Conservation (phyloP, 2,113 vertebrate species). For the Mormyrus lacerda region DNA sequence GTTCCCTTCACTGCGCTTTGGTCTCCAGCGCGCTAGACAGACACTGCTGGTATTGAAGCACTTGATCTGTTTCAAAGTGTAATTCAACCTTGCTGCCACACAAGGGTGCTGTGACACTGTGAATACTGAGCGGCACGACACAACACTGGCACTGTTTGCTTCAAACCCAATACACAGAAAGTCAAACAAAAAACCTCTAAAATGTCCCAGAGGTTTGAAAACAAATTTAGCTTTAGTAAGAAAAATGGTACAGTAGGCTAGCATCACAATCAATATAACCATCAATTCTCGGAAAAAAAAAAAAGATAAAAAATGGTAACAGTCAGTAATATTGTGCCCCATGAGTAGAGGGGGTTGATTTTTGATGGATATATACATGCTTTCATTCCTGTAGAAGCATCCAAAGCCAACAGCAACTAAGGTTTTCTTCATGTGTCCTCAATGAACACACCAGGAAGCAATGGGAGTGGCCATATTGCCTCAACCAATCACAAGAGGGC, state of each 20-base stretch:
- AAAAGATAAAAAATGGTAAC: not conserved
- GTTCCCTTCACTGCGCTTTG: not conserved
- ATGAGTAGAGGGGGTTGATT: not conserved
- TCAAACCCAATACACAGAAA: not conserved
- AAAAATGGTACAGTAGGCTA: not conserved
- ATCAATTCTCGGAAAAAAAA: not conserved
- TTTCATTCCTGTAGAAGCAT: not conserved
- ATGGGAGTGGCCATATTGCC: not conserved
- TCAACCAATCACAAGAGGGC: not conserved
- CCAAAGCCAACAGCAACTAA: not conserved
- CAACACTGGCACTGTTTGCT: not conserved
- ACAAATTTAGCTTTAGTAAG: not conserved
- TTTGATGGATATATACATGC: not conserved
- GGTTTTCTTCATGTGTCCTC: not conserved
- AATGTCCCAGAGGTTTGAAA: not conserved
- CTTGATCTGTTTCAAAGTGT: not conserved
- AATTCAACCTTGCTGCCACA: constrained; percentile 24
- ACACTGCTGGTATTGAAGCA: not conserved
- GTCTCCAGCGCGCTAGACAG: not conserved
- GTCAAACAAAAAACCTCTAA: not conserved
- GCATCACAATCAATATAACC: not conserved
- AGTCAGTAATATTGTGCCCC: not conserved
- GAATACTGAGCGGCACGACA: not conserved
- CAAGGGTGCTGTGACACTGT: constrained; percentile 40
- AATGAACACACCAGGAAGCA: not conserved